Base-by-base conservation (phyloP, 2,888 invertebrate genomes). In the Lathronympha strigana region DNA sequence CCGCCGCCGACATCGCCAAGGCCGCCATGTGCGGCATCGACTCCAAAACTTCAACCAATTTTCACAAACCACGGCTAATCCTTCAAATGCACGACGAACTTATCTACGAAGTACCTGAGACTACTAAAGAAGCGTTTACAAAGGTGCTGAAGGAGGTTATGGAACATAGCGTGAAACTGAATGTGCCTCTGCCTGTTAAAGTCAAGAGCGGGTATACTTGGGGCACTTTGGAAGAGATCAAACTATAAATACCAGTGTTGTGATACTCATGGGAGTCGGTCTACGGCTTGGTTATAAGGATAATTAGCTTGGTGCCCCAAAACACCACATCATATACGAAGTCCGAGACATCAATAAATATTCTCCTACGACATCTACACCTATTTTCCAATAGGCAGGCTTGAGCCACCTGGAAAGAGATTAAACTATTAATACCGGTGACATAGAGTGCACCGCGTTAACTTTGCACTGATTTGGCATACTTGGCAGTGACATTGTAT, bases 21-120 rank as follows among this genome's bases (percentile, higher is more conserved):
- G 94, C 93, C 63, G 98, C 98, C 0, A 97, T 99, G 95, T 93
- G 97, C 28, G 91, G 93, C 54, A 94, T 98, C 75, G 95, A 98
- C 73, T 84, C 90, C 11, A 92, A 79, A 81, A 84, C 70, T 60
- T 90, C 76, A 72, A 83, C 40, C 0, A 63, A 74, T 21, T 71
- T 68, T 45, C 76, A 81, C 57, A 86, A 87, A 73, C 95, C 95
- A 0, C 93, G 93, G 68, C 93, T 99, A 13, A 94, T 99, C 2
- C 90, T 99, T 23, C 98, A 99, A 83, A 92, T 99, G 75, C 99
- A 99, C 83, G 99, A 99, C 86, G 99, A 99, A 92, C 93, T 99
- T 1, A 94, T 99, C 28, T 98, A 97, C 80, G 98, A 99, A 93
- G 96, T 97, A 3, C 93, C 94, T 9, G 82, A 91, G 63, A 83